phyloP scores from a whole-genome alignment of 2,888 invertebrate genomes.

The Pediacus dermestoides region DNA sequence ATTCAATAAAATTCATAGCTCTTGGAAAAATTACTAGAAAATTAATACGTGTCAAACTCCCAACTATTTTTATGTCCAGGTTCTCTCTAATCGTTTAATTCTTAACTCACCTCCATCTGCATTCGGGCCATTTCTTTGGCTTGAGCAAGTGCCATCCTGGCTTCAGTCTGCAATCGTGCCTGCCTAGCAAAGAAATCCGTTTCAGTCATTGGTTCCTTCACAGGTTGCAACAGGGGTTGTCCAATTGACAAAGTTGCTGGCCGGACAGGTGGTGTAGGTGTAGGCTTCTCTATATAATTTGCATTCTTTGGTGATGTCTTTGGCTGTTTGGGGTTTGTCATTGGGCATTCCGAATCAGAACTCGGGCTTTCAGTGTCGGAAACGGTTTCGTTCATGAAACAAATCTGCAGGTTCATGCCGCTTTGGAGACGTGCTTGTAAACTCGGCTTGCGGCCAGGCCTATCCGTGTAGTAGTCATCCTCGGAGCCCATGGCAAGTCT shows the following conservation, averaged over 20 bases:
- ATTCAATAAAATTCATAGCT: no score
- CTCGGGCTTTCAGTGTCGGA: constrained; percentile 78
- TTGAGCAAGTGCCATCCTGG: constrained; percentile 81
- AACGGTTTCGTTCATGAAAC: constrained; percentile 91
- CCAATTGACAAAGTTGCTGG: constrained; percentile 46
- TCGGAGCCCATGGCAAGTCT: constrained; percentile 83
- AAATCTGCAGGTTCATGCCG: constrained; percentile 92
- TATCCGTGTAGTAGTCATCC: constrained; percentile 66
- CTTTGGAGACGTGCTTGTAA: constrained; percentile 83
- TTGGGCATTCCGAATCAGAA: constrained; percentile 64
- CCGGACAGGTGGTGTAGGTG: constrained; percentile 31
- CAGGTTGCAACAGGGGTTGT: constrained; percentile 52
- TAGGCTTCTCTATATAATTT: constrained; percentile 11
- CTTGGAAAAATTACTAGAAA: no score
- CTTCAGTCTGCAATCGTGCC: constrained; percentile 80
- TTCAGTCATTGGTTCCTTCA: constrained; percentile 54
- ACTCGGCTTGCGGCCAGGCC: constrained; percentile 79
- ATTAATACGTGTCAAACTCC: no score
- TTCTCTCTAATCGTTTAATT: no score
- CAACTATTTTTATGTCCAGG: no score
- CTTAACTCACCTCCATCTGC: constrained; percentile 81
- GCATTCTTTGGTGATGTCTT: constrained; percentile 33
- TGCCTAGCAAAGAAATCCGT: constrained; percentile 79
- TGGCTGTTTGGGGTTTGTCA: constrained; percentile 44
- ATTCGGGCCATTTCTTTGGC: constrained; percentile 89